Evolutionary conservation across 2,797 vertebrate species (phyloP), one percentile per base, ranked within the genome.

Genomic region (Cynopterus sphinx): DNA sequence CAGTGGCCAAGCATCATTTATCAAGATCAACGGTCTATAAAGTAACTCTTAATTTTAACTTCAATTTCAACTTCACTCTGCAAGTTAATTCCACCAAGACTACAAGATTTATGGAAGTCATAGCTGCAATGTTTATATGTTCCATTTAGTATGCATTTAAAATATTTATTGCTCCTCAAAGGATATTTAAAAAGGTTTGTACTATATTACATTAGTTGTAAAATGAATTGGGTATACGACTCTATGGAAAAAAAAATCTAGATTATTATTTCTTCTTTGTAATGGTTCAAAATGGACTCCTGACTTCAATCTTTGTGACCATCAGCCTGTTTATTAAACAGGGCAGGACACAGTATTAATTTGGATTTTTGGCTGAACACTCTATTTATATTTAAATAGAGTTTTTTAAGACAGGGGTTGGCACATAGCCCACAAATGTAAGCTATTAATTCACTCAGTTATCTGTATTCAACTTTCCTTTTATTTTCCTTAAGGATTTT

Each of bases 141-240:
- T 96, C 26, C 36, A 36, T 0, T 79, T 46, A 26, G 0, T 28
- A 59, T 90, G 26, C 74, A 28, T 88, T 81, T 71, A 57, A 53
- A 39, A 41, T 86, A 84, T 71, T 26, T 31, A 53, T 92, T 95
- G 26, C 59, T 92, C 63, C 84, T 70, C 24, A 86, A 73, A 36
- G 13, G 0, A 13, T 4, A 59, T 36, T 67, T 73, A 15, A 75
- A 68, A 96, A 90, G 8, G 4, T 1, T 87, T 89, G 33, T 33
- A 13, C 16, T 26, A 28, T 46, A 17, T 59, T 1, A 0, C 15
- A 31, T 93, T 57, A 71, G 51, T 67, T 67, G 13, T 15, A 41
- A 70, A 79, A 85, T 65, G 28, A 87, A 55, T 70, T 87, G n/a
- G 61, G 33, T 21, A 13, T 17, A 6, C 46, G 51, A 53, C 13